phyloP scores from a whole-genome alignment of 2,113 vertebrate genomes.

The Cinclus cinclus region DNA sequence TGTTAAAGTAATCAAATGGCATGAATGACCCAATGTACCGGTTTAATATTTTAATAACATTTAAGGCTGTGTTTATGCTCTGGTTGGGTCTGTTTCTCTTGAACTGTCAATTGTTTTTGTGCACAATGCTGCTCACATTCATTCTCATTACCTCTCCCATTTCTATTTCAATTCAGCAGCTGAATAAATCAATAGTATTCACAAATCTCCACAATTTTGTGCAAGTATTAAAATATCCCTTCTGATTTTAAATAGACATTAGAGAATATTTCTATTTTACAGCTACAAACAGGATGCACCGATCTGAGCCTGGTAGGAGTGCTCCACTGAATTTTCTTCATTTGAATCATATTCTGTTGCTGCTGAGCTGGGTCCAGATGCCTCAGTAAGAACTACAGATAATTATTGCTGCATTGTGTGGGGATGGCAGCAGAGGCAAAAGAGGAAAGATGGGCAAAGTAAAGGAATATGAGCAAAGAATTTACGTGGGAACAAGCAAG shows the following conservation, averaged over 20 bases:
- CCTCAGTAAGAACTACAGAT: background rate
- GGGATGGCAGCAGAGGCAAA: background rate
- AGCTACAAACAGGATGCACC: background rate
- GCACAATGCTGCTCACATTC: background rate
- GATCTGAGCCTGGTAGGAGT: background rate
- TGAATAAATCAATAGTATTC: background rate
- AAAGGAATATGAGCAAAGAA: background rate
- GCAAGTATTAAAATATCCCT: background rate
- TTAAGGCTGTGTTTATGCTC: conserved; percentile 19
- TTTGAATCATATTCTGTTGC: background rate
- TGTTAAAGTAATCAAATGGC: conserved; percentile 14
- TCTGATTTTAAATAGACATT: background rate
- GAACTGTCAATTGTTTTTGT: background rate
- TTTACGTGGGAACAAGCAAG: background rate
- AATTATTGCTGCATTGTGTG: background rate
- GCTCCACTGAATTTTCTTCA: background rate
- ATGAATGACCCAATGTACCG: background rate
- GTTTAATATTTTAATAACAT: conserved; percentile 46
- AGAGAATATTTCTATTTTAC: background rate
- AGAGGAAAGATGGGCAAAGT: background rate
- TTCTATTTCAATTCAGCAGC: conserved; percentile 7
- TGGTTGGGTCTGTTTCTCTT: background rate
- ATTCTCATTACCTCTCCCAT: conserved; percentile 18
- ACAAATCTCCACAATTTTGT: background rate
- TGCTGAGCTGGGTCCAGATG: background rate